Conservation (phyloP, 2,797 vertebrate species). For the Peromyscus nudipes region DNA sequence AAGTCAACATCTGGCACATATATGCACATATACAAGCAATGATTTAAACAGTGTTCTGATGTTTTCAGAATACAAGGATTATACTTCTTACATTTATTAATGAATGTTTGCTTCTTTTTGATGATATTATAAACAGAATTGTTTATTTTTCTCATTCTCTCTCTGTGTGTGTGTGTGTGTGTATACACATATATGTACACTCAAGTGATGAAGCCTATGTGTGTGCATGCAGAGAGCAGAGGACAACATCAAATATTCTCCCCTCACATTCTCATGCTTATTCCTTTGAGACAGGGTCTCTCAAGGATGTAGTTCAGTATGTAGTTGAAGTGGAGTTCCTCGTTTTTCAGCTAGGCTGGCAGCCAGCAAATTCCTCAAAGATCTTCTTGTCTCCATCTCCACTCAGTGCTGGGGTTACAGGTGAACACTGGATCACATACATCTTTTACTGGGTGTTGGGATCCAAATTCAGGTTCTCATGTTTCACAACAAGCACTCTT, state of each 20-base stretch:
- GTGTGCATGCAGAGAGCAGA: background rate
- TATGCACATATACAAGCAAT: background rate
- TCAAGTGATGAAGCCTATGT: background rate
- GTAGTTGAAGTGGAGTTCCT: background rate
- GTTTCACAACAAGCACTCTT: background rate
- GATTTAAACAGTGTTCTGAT: background rate
- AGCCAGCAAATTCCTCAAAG: background rate
- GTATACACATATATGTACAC: background rate
- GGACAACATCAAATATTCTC: background rate
- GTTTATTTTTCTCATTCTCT: constrained; percentile 46
- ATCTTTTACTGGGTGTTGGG: background rate
- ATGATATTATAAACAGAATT: background rate
- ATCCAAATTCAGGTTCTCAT: background rate
- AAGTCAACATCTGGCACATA: background rate
- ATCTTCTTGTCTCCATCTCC: background rate
- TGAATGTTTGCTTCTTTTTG: background rate
- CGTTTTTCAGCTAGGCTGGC: background rate
- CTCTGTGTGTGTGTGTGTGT: background rate
- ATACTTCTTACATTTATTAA: background rate
- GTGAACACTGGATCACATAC: background rate
- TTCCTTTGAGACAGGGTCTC: background rate
- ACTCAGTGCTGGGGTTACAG: background rate
- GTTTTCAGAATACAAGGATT: background rate
- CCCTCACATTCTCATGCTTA: background rate
- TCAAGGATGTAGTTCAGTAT: background rate